These are phyloP conservation scores for Ptychochromis oligacanthus DNA, from an alignment of 2,113 vertebrate species.

Conservation along the genomic window DNA sequence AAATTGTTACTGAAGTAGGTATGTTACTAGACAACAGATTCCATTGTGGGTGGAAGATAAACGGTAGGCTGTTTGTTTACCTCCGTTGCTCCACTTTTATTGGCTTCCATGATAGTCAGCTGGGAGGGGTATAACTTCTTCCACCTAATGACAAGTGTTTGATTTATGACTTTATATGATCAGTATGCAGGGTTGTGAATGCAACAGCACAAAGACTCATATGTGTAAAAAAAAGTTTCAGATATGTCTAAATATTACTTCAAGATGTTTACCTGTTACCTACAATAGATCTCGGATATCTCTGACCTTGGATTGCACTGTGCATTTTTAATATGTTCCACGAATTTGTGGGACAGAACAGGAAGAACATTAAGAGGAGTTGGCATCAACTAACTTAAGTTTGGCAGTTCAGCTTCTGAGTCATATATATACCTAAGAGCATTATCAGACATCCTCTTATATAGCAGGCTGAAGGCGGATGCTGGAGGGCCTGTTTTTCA, in stretches of 20 bases:
- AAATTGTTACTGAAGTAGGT: too few relatives aligned
- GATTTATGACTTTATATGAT: neutral
- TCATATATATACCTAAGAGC: slow-evolving; percentile 47
- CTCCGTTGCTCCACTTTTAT: neutral
- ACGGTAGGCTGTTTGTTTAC: neutral
- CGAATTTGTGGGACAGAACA: slow-evolving; percentile 56
- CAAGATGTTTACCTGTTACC: slow-evolving; percentile 49
- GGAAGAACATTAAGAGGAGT: slow-evolving; percentile 64
- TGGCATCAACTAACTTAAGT: slow-evolving; percentile 59
- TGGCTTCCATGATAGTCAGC: neutral
- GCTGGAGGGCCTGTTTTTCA: slow-evolving; percentile 56
- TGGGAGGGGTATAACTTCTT: neutral
- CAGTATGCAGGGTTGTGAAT: neutral
- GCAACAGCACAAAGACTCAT: neutral
- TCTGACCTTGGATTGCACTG: slow-evolving; percentile 55
- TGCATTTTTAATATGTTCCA: slow-evolving; percentile 59
- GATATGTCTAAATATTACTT: slow-evolving; percentile 15
- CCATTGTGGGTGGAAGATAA: neutral
- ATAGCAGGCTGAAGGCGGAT: slow-evolving; percentile 43
- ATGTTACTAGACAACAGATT: neutral
- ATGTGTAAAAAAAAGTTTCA: neutral
- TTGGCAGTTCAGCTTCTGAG: slow-evolving; percentile 58
- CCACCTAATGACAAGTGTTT: neutral
- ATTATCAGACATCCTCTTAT: slow-evolving; percentile 69
- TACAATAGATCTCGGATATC: slow-evolving; percentile 38